These are phyloP conservation scores for Polypedilum pembai DNA, from an alignment of 1,140 invertebrate genomes.

Conservation along the genomic window DNA sequence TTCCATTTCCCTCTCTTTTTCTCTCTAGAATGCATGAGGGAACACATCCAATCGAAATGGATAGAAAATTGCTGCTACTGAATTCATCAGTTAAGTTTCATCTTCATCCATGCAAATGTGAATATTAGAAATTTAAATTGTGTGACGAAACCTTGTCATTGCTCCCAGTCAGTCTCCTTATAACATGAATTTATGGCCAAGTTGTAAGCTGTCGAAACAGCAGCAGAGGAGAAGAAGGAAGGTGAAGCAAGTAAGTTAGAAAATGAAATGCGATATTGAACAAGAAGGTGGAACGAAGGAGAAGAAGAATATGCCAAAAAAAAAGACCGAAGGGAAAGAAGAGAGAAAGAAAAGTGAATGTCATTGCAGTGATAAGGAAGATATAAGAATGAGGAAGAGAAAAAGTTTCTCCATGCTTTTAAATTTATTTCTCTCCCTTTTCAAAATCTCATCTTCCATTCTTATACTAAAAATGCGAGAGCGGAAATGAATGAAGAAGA, in stretches of 20 bases:
- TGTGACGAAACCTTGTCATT: too few species aligned
- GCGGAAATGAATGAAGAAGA: neutral
- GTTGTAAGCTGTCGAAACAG: conserved; percentile 11
- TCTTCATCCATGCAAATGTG: too few species aligned
- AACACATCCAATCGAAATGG: too few species aligned
- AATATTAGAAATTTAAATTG: too few species aligned
- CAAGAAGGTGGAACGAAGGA: neutral
- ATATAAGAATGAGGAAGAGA: neutral
- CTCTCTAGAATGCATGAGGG: too few species aligned
- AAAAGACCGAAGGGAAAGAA: neutral
- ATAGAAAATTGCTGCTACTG: too few species aligned
- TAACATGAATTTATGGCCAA: conserved; percentile 12
- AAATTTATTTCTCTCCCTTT: conserved; percentile 18
- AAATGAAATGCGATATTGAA: conserved; percentile 4
- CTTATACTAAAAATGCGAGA: too few species aligned
- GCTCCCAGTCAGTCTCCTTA: too few species aligned
- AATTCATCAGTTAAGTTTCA: too few species aligned
- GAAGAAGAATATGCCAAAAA: neutral
- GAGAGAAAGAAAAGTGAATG: conserved; percentile 9
- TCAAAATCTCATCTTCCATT: neutral
- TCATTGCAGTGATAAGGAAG: conserved; percentile 4
- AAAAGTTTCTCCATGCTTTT: neutral
- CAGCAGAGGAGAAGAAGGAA: neutral
- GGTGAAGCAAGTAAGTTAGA: neutral
- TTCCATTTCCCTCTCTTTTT: neutral